Percentiles rank a stretch among this genome's conserved stretches.
Conservation (phyloP, 2,113 vertebrate genomes). For the Gymnogyps californianus region DNA sequence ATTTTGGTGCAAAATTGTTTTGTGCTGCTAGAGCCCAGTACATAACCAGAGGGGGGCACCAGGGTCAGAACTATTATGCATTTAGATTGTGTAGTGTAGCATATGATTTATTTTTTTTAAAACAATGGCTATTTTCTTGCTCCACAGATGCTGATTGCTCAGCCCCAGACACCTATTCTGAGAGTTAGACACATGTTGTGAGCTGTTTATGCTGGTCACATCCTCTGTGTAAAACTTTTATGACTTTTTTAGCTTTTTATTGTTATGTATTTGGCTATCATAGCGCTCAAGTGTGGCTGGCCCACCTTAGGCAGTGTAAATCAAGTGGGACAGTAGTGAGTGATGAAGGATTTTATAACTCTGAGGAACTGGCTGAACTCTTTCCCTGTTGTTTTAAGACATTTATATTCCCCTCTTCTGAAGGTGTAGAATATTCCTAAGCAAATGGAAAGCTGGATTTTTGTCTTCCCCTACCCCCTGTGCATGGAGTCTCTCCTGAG, state of each 20-base stretch:
- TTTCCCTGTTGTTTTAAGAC: not conserved
- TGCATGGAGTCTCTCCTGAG: not conserved
- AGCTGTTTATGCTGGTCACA: conserved; percentile 33
- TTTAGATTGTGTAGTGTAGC: not conserved
- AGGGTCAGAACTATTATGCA: not conserved
- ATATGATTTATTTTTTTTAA: not conserved
- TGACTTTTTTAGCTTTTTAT: conserved; percentile 27
- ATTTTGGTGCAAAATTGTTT: not conserved
- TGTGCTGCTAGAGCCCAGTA: not conserved
- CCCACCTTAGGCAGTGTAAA: not conserved
- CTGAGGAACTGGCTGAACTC: not conserved
- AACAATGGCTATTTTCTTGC: not conserved
- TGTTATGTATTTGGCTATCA: not conserved
- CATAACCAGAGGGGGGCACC: not conserved
- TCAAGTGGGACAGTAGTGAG: conserved; percentile 35
- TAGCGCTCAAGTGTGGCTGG: not conserved
- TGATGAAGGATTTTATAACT: conserved; percentile 43
- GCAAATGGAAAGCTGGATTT: not conserved
- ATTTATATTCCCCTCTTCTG: not conserved
- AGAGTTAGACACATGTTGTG: not conserved
- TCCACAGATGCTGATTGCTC: not conserved
- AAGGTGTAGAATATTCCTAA: not conserved
- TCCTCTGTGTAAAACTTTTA: conserved; percentile 34
- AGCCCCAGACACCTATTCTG: not conserved
- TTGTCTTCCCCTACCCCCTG: not conserved